Conservation (phyloP, 2,113 vertebrate genomes). For the Oceanites oceanicus region DNA sequence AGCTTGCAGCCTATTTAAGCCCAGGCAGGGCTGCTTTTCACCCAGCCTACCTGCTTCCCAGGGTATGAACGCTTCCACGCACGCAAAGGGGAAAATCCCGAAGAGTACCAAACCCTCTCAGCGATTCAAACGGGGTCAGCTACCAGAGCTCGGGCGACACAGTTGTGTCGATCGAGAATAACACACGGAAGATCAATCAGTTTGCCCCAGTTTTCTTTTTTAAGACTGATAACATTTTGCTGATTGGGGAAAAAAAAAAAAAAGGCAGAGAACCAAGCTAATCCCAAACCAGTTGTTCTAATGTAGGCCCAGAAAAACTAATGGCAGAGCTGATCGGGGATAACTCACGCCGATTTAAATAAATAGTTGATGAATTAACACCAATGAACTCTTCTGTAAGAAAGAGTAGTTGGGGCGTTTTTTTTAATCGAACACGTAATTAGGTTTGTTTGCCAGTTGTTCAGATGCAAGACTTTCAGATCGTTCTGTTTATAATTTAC, state of each 20-base stretch:
- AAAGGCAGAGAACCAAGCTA: neutral
- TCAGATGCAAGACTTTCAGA: neutral
- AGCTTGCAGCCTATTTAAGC: too few relatives aligned
- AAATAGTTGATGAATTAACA: neutral
- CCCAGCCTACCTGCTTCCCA: too few relatives aligned
- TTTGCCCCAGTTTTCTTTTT: neutral
- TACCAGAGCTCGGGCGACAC: neutral
- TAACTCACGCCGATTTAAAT: neutral
- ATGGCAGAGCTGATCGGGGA: neutral
- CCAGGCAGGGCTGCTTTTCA: neutral
- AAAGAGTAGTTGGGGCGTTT: neutral
- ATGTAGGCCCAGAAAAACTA: neutral
- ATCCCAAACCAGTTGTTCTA: neutral
- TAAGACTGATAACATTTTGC: too few relatives aligned
- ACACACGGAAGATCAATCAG: fast-evolving
- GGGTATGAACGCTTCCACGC: fast-evolving
- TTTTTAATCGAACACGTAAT: too few relatives aligned
- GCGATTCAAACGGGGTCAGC: neutral
- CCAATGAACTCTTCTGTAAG: neutral
- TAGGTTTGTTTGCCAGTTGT: neutral
- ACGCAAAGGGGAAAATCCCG: neutral
- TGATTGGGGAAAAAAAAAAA: neutral
- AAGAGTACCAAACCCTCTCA: neutral
- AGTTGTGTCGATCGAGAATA: fast-evolving
- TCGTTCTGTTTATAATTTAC: neutral